Conservation (phyloP, 2,797 vertebrate species). For the Propithecus deckenii region DNA sequence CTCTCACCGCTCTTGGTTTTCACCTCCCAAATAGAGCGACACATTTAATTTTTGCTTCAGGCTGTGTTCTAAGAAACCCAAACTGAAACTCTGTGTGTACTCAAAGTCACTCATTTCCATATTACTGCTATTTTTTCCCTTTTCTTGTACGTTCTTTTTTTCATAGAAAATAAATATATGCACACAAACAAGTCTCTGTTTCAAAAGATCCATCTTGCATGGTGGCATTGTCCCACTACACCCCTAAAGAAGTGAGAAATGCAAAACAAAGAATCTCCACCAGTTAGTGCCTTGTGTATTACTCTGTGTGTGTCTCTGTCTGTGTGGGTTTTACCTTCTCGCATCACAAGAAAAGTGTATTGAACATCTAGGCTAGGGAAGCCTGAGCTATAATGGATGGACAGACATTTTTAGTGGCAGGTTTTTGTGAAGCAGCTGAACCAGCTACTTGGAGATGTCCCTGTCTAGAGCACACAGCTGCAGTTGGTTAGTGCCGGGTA, state of each 20-base stretch:
- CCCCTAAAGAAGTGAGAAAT: not conserved
- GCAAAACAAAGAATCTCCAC: not conserved
- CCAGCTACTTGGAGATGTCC: not conserved
- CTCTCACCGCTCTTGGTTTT: rapidly evolving
- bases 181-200: not conserved
- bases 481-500: not conserved
- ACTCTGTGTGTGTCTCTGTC: not conserved
- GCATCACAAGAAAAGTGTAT: not conserved
- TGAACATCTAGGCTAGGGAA: not conserved
- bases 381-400: not conserved
- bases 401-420: not conserved
- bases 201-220: not conserved
- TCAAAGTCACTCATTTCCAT: no score
- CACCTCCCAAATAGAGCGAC: rapidly evolving
- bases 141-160: not conserved
- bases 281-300: no score
- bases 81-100: not conserved
- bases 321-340: not conserved
- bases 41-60: not conserved
- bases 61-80: not conserved
- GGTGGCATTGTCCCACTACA: not conserved
- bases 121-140: not conserved
- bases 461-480: no score
- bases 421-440: not conserved
- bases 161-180: not conserved